A percentile compares a stretch with the other conserved stretches of the same genome.
Evolutionary conservation across 2,797 vertebrate genomes (phyloP).

Genomic region (Anableps anableps): DNA sequence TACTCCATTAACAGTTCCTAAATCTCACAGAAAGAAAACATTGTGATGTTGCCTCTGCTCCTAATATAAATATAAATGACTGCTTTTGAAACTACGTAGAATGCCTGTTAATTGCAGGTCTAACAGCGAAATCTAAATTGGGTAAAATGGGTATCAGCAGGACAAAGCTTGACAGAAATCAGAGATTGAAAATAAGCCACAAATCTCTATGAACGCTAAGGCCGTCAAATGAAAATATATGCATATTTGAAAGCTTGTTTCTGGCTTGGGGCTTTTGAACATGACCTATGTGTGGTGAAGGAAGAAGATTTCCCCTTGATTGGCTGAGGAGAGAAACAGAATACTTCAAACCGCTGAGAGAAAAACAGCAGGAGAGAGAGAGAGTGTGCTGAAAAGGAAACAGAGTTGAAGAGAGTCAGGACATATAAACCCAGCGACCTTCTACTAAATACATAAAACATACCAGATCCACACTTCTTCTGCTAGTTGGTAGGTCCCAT

Average conservation of each 20-base stretch:
- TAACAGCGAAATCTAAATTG: background rate
- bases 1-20: background rate
- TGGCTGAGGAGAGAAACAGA: conserved; percentile 67
- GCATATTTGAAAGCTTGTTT: conserved; percentile 53
- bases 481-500: conserved; percentile 17
- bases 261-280: conserved; percentile 54
- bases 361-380: conserved; percentile 14
- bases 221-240: conserved; percentile 26
- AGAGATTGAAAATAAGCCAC: background rate
- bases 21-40: background rate
- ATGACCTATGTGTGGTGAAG: conserved; percentile 63
- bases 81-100: background rate
- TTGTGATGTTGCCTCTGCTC: background rate
- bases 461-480: conserved; percentile 30
- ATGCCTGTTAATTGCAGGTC: background rate
- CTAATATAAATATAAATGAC: background rate
- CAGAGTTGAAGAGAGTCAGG: conserved; percentile 51
- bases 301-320: conserved; percentile 67
- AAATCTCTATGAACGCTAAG: conserved; percentile 19
- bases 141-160: background rate
- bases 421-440: conserved; percentile 69
- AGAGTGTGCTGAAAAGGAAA: conserved; percentile 47
- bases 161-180: background rate
- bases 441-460: conserved; percentile 47
- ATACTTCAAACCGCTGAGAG: conserved; percentile 63